A percentile compares a stretch with the other conserved stretches of the same genome.
These are phyloP conservation scores for Neogale vison DNA, from an alignment of 2,113 vertebrate species.

Conservation along the genomic window DNA sequence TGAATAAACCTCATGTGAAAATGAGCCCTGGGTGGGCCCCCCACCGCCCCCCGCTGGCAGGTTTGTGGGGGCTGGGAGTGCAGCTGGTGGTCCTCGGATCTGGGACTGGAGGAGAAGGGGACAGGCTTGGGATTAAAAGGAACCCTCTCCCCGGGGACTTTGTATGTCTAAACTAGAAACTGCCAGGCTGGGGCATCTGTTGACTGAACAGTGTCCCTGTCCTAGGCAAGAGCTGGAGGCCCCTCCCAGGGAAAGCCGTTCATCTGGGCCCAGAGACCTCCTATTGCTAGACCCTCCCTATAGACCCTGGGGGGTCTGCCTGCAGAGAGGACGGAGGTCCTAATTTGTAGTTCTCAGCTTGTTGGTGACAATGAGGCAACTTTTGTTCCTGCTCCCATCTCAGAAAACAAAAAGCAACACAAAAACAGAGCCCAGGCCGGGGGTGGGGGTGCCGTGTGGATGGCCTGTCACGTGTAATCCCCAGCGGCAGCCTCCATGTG, in stretches of 20 bases:
- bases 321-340: background rate
- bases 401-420: background rate
- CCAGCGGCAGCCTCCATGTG: background rate
- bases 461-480: background rate
- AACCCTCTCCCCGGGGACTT: background rate
- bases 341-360: background rate
- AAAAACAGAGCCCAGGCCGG: background rate
- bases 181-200: background rate
- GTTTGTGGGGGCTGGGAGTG: background rate
- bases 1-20: background rate
- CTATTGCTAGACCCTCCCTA: background rate
- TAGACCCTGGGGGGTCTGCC: background rate
- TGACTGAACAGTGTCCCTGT: no score
- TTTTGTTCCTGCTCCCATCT: background rate
- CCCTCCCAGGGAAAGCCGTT: background rate
- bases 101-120: background rate
- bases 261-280: background rate
- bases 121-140: background rate
- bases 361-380: background rate
- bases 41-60: background rate
- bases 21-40: no score
- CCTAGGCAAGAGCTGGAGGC: background rate
- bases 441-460: background rate
- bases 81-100: background rate
- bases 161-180: background rate